phyloP scores from a whole-genome alignment of 2,888 invertebrate species.

The Tipula helvola region DNA sequence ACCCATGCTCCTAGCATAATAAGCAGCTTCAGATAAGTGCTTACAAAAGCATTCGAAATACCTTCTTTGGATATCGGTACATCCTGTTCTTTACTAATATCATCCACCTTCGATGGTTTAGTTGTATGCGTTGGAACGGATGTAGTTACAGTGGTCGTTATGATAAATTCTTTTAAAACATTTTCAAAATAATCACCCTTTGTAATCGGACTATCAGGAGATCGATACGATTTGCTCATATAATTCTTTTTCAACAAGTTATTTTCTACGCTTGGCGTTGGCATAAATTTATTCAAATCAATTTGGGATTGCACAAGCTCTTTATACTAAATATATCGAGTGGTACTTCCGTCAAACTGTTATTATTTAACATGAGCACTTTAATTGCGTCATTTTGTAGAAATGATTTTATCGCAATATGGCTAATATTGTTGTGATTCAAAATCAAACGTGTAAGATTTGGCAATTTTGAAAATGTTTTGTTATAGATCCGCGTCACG shows the following conservation, averaged over 20 bases:
- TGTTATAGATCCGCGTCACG: not conserved
- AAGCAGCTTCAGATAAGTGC: not conserved
- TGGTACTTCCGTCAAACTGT: not conserved
- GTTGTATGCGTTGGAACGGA: not conserved
- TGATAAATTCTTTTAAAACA: not conserved
- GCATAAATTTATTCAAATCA: not conserved
- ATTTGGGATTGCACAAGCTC: not conserved
- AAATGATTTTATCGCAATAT: not conserved
- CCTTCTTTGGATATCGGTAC: not conserved
- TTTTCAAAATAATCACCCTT: not conserved
- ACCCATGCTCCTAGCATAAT: not conserved
- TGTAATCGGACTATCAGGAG: not conserved
- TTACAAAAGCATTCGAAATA: not conserved
- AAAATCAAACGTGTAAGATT: not conserved
- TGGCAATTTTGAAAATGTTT: not conserved
- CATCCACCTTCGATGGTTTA: not conserved
- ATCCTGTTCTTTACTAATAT: not conserved
- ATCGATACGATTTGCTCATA: not conserved
- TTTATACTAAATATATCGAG: not conserved
- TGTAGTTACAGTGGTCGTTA: not conserved
- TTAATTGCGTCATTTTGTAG: not conserved
- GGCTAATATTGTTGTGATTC: not conserved
- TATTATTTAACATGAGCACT: not conserved
- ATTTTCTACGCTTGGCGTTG: not conserved
- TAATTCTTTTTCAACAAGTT: not conserved